Base-by-base conservation (phyloP, 2,797 vertebrate genomes). In the Pampus argenteus region DNA sequence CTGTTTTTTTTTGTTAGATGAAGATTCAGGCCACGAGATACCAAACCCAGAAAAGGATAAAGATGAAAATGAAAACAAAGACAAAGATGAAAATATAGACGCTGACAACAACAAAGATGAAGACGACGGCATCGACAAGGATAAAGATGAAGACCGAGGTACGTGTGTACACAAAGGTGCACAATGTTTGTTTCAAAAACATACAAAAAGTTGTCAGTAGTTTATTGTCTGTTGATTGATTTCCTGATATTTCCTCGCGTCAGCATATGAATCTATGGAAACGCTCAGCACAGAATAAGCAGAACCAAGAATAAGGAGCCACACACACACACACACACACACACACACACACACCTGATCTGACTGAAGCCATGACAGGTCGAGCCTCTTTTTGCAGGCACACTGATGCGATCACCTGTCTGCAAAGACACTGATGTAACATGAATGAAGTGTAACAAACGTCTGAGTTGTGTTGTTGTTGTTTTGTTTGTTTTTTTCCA, bases 1-100 rank as follows among this genome's bases (percentile, higher is more conserved):
- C n/a, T 62, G 55, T 60, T 13, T 81, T 79, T 71, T 44, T 10
- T 29, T 66, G 51, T 78, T 58, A 92, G 92, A 87, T 17, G 86
- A 86, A 36, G 83, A 76, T 67, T 51, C 60, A 22, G 76, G 36
- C 66, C 70, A 65, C 1, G 64, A 78, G 54, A 87, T 86, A 47
- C 29, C 47, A 20, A 78, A 58, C 42, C 67, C 81, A 82, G 82
- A 78, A 11, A 71, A 85, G 28, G 22, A 59, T 15, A 36, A 49
- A 3, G 71, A 76, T 55, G 74, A 78, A 48, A 67, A 73, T 15
- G 76, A 87, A 71, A 71, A 61, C 47, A 76, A 73, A 63, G 85
- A 77, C 40, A 64, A 72, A 70, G 60, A 61, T 13, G 62, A 76
- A 42, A 55, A 65, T 34, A 28, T 17, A 25, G 45, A n/a, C 18